Conservation (phyloP, 2,797 vertebrate species). For the Chiroxiphia lanceolata region DNA sequence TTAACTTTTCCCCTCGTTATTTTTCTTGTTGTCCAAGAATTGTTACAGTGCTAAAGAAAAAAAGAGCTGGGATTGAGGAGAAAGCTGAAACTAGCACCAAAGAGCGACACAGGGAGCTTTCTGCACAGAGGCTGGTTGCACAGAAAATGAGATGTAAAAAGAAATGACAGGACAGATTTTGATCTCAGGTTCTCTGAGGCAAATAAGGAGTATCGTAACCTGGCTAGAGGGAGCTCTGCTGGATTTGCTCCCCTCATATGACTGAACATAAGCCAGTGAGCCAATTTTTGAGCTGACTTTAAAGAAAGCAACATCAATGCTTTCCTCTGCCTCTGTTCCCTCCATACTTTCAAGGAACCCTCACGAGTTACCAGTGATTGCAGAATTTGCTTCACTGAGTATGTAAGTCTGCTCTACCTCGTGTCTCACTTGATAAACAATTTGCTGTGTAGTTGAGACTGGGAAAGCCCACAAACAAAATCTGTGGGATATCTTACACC, state of each 20-base stretch:
- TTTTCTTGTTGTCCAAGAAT: constrained; percentile 41
- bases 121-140: neutral
- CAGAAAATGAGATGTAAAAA: neutral
- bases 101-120: neutral
- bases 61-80: neutral
- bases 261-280: neutral
- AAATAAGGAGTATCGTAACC: constrained; percentile 2
- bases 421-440: neutral
- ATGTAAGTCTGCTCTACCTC: neutral
- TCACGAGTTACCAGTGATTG: neutral
- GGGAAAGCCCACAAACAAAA: neutral
- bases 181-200: neutral
- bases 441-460: neutral
- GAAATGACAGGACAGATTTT: neutral
- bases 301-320: neutral
- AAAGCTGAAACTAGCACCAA: neutral
- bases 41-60: constrained; percentile 3
- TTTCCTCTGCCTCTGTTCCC: neutral
- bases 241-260: neutral
- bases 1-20: constrained; percentile 57
- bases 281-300: neutral
- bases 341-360: neutral
- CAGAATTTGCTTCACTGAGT: neutral
- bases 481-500: neutral
- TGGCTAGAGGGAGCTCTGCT: constrained; percentile 14